These are phyloP conservation scores for Andrena bicolor DNA, from an alignment of 2,888 invertebrate genomes.

Conservation along the genomic window DNA sequence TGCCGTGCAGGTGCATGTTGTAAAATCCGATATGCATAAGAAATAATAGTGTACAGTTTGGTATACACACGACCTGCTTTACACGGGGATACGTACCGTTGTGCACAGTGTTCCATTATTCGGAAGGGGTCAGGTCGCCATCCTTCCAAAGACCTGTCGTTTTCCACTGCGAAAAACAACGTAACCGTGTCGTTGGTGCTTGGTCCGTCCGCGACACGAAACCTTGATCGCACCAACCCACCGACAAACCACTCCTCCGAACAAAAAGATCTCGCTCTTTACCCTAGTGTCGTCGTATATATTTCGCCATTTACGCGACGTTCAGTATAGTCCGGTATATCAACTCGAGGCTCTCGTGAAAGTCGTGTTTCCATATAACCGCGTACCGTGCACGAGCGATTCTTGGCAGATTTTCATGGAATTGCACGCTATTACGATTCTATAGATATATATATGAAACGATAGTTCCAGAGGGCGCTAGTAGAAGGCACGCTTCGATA, in stretches of 20 bases:
- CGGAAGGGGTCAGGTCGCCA: conserved; percentile 82
- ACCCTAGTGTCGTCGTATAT: conserved; percentile 72
- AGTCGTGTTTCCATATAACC: conserved; percentile 52
- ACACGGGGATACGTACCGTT: conserved; percentile 76
- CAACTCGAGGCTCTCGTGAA: conserved; percentile 49
- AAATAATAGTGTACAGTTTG: conserved; percentile 45
- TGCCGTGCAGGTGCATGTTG: conserved; percentile 22
- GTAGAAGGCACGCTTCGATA: too few relatives aligned
- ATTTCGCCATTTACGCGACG: conserved; percentile 80
- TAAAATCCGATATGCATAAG: conserved; percentile 17
- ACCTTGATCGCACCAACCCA: conserved; percentile 55
- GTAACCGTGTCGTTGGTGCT: conserved; percentile 42
- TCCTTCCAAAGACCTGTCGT: conserved; percentile 75
- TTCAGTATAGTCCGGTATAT: conserved; percentile 66
- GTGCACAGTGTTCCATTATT: conserved; percentile 82
- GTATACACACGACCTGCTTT: conserved; percentile 33
- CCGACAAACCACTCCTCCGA: conserved; percentile 65
- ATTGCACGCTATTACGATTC: conserved; percentile 15
- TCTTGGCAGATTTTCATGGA: conserved; percentile 56
- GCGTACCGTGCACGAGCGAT: conserved; percentile 8
- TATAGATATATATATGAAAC: background rate
- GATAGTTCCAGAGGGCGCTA: background rate
- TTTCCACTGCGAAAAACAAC: conserved; percentile 67
- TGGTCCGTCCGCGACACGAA: conserved; percentile 55
- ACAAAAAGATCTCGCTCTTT: conserved; percentile 66